Evolutionary conservation across 2,113 vertebrate genomes (phyloP).

Genomic region (Loxodonta africana): DNA sequence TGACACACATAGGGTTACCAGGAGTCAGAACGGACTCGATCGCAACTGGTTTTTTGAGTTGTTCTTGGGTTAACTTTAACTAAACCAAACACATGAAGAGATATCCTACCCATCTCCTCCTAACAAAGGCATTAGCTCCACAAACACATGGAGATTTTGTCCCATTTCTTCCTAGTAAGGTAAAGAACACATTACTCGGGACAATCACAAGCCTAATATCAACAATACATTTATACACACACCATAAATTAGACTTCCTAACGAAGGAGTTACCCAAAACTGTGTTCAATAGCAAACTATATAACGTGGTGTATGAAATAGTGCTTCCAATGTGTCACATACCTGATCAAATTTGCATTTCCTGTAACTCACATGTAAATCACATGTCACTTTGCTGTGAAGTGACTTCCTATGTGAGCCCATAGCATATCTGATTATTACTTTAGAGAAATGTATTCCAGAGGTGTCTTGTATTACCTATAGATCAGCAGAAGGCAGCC

Average conservation of each 20-base stretch:
- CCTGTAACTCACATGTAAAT: conserved; percentile 46
- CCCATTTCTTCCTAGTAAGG: not conserved
- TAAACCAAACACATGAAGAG: not conserved
- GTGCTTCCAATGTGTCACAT: not conserved
- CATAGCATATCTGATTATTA: conserved; percentile 23
- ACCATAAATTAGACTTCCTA: not conserved
- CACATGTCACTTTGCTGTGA: conserved; percentile 33
- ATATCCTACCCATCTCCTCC: not conserved
- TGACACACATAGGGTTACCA: not conserved
- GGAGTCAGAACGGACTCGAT: not conserved
- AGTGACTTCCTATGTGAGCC: conserved; percentile 33
- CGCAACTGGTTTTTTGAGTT: not conserved
- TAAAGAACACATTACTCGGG: not conserved
- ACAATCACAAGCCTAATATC: not conserved
- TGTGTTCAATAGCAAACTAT: not conserved
- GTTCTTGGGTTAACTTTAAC: not conserved
- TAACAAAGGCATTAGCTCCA: not conserved
- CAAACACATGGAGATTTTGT: not conserved
- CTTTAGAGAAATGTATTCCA: conserved; percentile 39
- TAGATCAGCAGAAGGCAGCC: conserved; percentile 33
- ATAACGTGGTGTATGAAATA: not conserved
- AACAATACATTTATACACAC: not conserved
- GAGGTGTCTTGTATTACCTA: conserved; percentile 59
- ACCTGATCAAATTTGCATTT: conserved; percentile 42
- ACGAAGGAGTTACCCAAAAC: not conserved